Evolutionary conservation across 2,113 vertebrate species (phyloP).

Genomic region (Toxotes chatareus): DNA sequence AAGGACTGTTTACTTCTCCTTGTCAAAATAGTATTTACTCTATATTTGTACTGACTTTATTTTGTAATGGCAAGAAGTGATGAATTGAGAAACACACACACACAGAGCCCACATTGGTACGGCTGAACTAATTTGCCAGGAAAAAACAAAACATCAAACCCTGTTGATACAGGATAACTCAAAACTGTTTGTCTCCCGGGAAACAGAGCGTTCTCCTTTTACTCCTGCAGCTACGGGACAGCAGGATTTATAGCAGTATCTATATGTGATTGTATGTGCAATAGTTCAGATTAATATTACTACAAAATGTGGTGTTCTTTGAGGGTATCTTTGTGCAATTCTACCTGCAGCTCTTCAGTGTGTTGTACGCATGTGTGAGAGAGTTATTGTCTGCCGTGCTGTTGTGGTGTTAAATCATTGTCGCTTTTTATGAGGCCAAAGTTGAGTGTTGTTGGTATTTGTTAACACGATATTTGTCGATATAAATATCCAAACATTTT

Average conservation of each 20-base stretch:
- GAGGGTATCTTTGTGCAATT: constrained; percentile 70
- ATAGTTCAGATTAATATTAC: constrained; percentile 68
- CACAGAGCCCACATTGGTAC: constrained; percentile 41
- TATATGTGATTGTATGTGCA: constrained; percentile 64
- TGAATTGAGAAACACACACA: constrained; percentile 16
- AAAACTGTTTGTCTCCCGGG: constrained; percentile 50
- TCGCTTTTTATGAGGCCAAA: constrained; percentile 74
- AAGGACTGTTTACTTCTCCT: constrained; percentile 74
- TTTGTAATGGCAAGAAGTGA: constrained; percentile 70
- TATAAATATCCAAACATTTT: constrained; percentile 61
- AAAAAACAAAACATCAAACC: constrained; percentile 32
- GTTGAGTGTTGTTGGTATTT: constrained; percentile 66
- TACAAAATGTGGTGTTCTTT: constrained; percentile 71
- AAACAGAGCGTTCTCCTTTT: constrained; percentile 46
- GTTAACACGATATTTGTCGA: constrained; percentile 65
- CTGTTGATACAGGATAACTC: constrained; percentile 54
- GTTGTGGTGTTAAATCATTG: constrained; percentile 67
- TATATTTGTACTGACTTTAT: constrained; percentile 78
- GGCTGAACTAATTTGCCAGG: constrained; percentile 53
- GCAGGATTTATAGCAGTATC: constrained; percentile 65
- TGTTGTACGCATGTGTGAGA: constrained; percentile 73
- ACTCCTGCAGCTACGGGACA: constrained; percentile 49
- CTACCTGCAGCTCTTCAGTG: constrained; percentile 72
- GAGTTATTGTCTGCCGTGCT: constrained; percentile 55
- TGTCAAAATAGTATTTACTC: constrained; percentile 70